A percentile compares a stretch with the other conserved stretches of the same genome.
Conservation (phyloP, 1,140 invertebrate species). For the Eumeta japonica region DNA sequence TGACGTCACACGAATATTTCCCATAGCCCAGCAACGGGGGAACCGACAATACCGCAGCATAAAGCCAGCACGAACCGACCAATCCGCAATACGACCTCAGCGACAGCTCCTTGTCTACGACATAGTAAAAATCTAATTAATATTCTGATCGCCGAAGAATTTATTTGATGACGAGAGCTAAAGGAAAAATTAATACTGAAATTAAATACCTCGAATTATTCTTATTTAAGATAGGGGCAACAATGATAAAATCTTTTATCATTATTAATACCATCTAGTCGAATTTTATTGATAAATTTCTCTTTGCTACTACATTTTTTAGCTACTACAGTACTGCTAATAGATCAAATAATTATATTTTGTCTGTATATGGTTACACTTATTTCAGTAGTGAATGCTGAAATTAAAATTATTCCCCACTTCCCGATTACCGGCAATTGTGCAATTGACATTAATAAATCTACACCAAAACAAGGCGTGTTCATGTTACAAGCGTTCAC, state of each 20-base stretch:
- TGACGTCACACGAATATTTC: conserved; percentile 49
- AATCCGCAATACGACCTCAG: conserved; percentile 43
- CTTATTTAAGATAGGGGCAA: background rate
- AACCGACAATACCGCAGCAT: conserved; percentile 37
- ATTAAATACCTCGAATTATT: background rate
- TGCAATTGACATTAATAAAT: too few species aligned
- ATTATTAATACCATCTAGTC: background rate
- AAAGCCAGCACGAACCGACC: conserved; percentile 42
- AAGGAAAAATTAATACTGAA: conserved; percentile 1
- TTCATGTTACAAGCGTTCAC: too few species aligned
- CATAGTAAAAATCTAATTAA: too few species aligned
- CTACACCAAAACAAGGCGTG: too few species aligned
- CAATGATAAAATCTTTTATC: background rate
- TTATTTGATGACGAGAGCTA: background rate
- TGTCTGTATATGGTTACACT: too few species aligned
- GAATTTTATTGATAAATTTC: too few species aligned
- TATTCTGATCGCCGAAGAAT: background rate
- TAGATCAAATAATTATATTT: too few species aligned
- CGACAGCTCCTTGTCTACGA: conserved; percentile 48
- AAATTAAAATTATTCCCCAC: too few species aligned
- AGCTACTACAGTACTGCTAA: too few species aligned
- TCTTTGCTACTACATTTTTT: too few species aligned
- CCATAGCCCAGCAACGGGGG: conserved; percentile 54
- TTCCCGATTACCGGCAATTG: too few species aligned
- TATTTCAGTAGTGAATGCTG: too few species aligned